phyloP scores from a whole-genome alignment of 2,113 vertebrate species.

The Chrysemys picta region DNA sequence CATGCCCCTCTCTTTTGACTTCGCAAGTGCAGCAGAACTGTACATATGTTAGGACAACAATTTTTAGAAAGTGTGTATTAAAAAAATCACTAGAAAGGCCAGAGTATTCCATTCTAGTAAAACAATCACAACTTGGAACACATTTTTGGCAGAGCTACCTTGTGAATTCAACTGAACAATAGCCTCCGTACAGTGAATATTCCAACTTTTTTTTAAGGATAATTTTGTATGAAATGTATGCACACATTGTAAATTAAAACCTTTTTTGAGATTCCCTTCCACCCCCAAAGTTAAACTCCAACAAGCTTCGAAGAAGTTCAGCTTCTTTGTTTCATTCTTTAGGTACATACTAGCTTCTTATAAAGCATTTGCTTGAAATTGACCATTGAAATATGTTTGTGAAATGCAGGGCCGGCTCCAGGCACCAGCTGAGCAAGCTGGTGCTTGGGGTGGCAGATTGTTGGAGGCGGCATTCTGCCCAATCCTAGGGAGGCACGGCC shows the following conservation, averaged over 20 bases:
- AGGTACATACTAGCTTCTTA: neutral
- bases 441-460: too few relatives aligned
- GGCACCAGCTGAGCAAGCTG: too few relatives aligned
- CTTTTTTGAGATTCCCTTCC: too few relatives aligned
- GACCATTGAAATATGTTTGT: neutral
- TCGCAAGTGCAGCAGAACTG: neutral
- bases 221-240: neutral
- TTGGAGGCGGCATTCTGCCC: too few relatives aligned
- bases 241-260: neutral
- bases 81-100: accelerated
- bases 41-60: neutral
- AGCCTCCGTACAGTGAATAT: accelerated
- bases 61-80: neutral
- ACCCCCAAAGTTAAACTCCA: neutral
- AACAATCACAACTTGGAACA: neutral
- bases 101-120: neutral
- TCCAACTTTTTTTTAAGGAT: neutral
- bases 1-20: neutral
- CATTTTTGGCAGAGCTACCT: neutral
- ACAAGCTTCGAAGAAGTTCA: neutral
- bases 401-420: too few relatives aligned
- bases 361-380: neutral
- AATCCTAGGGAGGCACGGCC: too few relatives aligned
- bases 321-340: neutral
- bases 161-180: neutral